Evolutionary conservation across 2,888 invertebrate genomes (phyloP), one percentile per base, ranked within the genome.

Genomic region (Eurytoma adleriae): DNA sequence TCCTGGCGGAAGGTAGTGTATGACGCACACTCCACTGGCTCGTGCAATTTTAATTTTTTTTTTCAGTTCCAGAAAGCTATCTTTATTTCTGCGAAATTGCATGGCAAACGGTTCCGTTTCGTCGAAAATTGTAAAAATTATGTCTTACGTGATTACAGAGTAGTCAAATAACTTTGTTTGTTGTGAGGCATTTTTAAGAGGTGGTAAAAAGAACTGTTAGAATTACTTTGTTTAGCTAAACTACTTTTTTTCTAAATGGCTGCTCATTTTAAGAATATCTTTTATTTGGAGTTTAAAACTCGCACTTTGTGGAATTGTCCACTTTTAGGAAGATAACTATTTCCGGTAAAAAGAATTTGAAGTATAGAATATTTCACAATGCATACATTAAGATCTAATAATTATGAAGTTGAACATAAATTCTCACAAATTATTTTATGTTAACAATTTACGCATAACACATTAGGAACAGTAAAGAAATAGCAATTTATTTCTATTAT

Each of bases 151-250:
- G 54, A 72, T 72, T 72, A 30, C 62, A 52, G 52, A 52, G 61
- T 20, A 18, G 24, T 14, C 16, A 54, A 30, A 72, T 64, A 54
- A 72, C 72, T 72, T 72, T 64, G 20, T 71, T 71, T 72, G 48
- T 18, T 24, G 10, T 48, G 12, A 59, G 14, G 59, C 12, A n/a
- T 62, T 64, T 62, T 72, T 7, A 40, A 7, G 40, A 40, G 40
- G 40, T 10, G 40, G 40, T 40, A 10, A 10, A 40, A 16, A 4
- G 20, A 4, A 30, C 18, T 24, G 56, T 57, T 12, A 27, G 24
- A 14, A 27, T 16, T 27, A 62, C 62, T 27, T 62, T 3, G 18
- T 20, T 61, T 61, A 27, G 61, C 27, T 24, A 61, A 27, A 61
- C 16, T 57, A 16, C 27, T 71, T 50, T 50, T 61, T 13, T 10